These are phyloP conservation scores for Pygoscelis adeliae DNA, from an alignment of 2,113 vertebrate species.

Conservation along the genomic window DNA sequence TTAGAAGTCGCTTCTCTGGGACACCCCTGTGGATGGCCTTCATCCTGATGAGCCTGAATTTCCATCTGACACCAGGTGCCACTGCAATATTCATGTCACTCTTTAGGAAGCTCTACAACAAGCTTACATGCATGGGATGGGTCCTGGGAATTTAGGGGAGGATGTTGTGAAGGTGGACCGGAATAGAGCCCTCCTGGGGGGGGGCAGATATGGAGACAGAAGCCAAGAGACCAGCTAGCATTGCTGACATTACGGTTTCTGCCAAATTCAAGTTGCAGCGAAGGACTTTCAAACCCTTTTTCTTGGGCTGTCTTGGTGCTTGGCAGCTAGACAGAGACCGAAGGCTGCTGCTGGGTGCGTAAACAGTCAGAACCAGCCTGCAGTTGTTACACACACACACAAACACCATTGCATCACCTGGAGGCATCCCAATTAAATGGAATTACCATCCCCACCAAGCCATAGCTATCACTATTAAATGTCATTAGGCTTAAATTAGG, in stretches of 20 bases:
- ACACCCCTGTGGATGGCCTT: neutral
- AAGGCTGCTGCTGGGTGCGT: neutral
- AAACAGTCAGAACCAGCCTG: neutral
- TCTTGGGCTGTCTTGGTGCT: neutral
- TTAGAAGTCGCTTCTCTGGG: neutral
- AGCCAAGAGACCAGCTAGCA: neutral
- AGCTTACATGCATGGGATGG: neutral
- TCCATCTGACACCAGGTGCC: neutral
- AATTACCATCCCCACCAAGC: slow-evolving; percentile 36
- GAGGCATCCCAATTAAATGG: slow-evolving; percentile 52
- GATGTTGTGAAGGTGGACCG: neutral
- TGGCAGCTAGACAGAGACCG: neutral
- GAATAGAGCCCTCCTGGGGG: neutral
- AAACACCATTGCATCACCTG: slow-evolving; percentile 14
- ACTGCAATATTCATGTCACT: neutral
- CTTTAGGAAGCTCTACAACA: neutral
- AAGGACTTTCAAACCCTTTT: slow-evolving; percentile 3
- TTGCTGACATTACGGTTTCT: fast-evolving
- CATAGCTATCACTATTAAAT: slow-evolving; percentile 45
- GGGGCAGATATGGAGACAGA: neutral
- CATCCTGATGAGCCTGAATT: neutral
- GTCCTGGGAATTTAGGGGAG: neutral
- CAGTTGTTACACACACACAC: neutral
- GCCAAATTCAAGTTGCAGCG: neutral
- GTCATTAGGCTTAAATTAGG: slow-evolving; percentile 60